These are phyloP conservation scores for Sinosuthora webbiana DNA, from an alignment of 2,113 vertebrate species.

Conservation along the genomic window DNA sequence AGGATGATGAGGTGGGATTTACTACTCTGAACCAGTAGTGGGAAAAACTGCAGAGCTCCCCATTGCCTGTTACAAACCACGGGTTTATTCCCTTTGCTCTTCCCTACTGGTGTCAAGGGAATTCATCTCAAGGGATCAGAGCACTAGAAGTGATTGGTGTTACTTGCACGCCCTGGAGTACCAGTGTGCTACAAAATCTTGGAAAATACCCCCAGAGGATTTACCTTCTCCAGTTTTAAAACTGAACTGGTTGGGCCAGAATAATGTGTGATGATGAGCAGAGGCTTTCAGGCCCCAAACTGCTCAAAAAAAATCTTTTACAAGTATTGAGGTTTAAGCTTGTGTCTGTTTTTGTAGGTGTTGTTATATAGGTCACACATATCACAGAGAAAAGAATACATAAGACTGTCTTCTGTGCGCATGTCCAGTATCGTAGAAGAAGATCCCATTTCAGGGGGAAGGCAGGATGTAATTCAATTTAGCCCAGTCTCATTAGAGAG, in stretches of 20 bases:
- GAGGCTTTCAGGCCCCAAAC: background rate
- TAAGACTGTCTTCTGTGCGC: background rate
- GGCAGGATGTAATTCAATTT: conserved; percentile 14
- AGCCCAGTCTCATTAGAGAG: background rate
- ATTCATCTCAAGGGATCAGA: background rate
- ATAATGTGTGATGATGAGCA: background rate
- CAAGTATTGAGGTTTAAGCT: background rate
- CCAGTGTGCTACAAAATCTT: background rate
- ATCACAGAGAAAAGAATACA: background rate
- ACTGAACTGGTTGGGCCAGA: background rate
- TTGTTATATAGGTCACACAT: background rate
- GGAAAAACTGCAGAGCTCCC: background rate
- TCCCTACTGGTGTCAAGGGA: background rate
- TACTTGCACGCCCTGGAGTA: background rate
- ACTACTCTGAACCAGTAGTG: background rate
- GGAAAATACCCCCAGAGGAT: background rate
- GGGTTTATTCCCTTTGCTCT: background rate
- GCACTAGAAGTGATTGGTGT: background rate
- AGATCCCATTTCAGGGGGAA: background rate
- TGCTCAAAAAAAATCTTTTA: background rate
- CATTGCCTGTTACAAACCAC: rapidly evolving
- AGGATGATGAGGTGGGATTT: background rate
- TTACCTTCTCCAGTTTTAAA: background rate
- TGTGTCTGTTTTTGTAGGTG: background rate
- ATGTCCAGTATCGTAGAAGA: background rate